Evolutionary conservation across 2,113 vertebrate species (phyloP), one percentile per base, ranked within the genome.

Genomic region (Redunca redunca): DNA sequence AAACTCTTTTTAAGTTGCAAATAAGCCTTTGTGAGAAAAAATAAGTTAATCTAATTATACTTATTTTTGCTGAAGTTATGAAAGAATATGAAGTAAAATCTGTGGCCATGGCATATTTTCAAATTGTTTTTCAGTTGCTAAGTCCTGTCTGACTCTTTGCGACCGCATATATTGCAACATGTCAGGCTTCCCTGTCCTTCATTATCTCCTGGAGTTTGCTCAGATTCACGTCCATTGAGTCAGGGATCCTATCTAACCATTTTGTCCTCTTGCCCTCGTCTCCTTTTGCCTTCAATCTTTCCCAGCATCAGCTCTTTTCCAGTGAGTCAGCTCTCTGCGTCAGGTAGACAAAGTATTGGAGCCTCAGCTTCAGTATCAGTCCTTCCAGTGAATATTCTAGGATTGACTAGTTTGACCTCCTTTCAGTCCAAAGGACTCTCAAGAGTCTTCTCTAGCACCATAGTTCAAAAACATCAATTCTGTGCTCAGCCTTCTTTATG

Each of bases 41-140:
- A 94, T 19, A 52, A 93, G 25, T 82, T 90, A 82, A 58, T 87
- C 14, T 80, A 53, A 89, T 58, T 93, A 17, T 88, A 21, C 43
- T 82, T 67, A 43, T 85, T 95, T 95, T 90, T 94, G 36, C 53
- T 95, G 25, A 74, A 58, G 43, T 88, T 92, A 23, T 52, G 30
- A 82, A 95, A 62, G 36, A 91, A 94, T 88, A 25, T 83, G 23
- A 89, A 91, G 9, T 94, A 91, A 95, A 90, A 78, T 53, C 71
- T 78, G 6, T 46, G 57, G 13, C 40, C 4, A 1, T 28, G 52
- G 36, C 19, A 55, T 33, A 78, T 88, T 92, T 95, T 96, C 36
- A 89, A 74, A 77, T 43, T 77, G 71, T 77, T 43, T 25, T 77
- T 77, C 36, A 43, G 12, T 77, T 77, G 36, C 23, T 77, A 26